Conservation (phyloP, 2,888 invertebrate species). For the Cephus runcator region DNA sequence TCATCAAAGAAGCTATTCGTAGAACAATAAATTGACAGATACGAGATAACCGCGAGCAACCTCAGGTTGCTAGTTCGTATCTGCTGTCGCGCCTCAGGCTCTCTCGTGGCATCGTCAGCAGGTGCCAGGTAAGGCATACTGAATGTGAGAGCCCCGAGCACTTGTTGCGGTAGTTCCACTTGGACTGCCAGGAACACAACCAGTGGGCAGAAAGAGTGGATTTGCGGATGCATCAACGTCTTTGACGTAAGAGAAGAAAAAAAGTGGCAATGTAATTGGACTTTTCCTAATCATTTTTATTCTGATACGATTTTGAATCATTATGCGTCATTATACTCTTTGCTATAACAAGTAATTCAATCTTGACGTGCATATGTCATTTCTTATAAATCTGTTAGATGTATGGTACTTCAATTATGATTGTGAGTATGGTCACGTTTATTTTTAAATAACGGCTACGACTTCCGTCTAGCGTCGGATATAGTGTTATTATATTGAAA, state of each 20-base stretch:
- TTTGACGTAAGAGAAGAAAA: neutral
- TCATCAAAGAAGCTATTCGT: neutral
- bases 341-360: neutral
- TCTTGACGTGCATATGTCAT: neutral
- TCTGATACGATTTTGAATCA: neutral
- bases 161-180: neutral
- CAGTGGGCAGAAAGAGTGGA: neutral
- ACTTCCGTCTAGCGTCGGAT: neutral
- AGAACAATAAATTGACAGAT: slow-evolving; percentile 13
- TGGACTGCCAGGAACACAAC: neutral
- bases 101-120: slow-evolving; percentile 44
- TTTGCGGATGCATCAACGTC: neutral
- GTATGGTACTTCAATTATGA: neutral
- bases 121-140: slow-evolving; percentile 24
- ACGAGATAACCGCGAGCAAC: slow-evolving; percentile 32
- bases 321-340: neutral
- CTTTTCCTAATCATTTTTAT: neutral
- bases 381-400: neutral
- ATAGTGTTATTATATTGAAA: neutral
- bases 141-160: neutral
- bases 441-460: neutral
- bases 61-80: slow-evolving; percentile 48
- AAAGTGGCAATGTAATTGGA: neutral
- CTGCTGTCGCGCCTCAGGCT: slow-evolving; percentile 50
- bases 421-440: neutral